Base-by-base conservation (phyloP, 2,888 invertebrate species). In the Dryobota labecula region DNA sequence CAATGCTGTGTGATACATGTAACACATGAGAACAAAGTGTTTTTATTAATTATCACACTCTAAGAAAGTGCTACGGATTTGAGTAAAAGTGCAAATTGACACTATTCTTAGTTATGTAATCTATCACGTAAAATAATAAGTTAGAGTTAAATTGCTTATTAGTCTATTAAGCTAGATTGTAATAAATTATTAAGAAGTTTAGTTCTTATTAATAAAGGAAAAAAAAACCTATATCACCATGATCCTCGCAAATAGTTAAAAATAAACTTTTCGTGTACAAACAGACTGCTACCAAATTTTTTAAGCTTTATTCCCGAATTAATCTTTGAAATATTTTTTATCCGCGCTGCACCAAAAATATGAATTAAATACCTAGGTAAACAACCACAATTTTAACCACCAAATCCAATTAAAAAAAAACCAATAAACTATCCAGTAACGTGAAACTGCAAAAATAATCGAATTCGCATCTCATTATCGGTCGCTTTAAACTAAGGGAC, bases 401-500 rank as follows among this genome's bases (percentile, higher is more conserved):
- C 20, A 78, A 51, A 67, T 45, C 49, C n/a, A 18, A 66, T 66
- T 76, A 66, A 45, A 49, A 72, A 78, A 82, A 79, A 74, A 63
- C 54, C 63, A 71, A 83, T 80, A 68, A 80, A 73, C 78, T 73
- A 71, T 61, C 56, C 45, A 51, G 45, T 65, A 70, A 70, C 73
- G 58, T 71, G 47, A 77, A 84, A 78, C 71, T 82, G 80, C 67
- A 73, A 84, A 88, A 89, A 89, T 91, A 94, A 94, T 94, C 91
- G 89, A 94, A 94, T 94, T 91, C 91, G 94, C 93, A 94, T 94
- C 92, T 94, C 91, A 95, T 95, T 94, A 94, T 93, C 90, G 91
- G 90, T 90, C 90, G 90, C 90, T 94, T 94, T 93, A 94, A 94
- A 93, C 92, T 92, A 92, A 93, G 92, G 91, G 92, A 93, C 90